These are phyloP conservation scores for Serinus canaria DNA, from an alignment of 2,113 vertebrate species.

Conservation along the genomic window DNA sequence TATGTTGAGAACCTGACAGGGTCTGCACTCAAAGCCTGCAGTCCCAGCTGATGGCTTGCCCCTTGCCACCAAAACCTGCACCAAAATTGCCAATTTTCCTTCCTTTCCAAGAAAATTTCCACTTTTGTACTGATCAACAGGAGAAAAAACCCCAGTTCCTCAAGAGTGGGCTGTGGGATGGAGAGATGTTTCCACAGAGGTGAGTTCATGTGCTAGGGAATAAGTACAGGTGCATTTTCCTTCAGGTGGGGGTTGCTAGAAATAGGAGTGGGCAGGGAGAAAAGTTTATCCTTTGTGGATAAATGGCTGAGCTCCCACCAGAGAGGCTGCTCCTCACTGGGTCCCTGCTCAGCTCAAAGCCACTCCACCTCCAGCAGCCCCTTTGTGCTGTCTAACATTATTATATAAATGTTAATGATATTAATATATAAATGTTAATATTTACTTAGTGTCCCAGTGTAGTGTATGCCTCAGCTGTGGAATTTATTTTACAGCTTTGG, in stretches of 20 bases:
- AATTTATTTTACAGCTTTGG: background rate
- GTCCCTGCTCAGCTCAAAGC: background rate
- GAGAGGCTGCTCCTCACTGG: background rate
- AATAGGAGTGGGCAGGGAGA: background rate
- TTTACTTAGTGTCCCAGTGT: background rate
- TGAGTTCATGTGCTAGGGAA: background rate
- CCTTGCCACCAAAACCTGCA: background rate
- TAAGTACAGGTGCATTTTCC: accelerated
- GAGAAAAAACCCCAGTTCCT: accelerated
- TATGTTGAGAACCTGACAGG: background rate
- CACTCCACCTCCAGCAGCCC: background rate
- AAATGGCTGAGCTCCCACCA: background rate
- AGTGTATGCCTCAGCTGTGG: background rate
- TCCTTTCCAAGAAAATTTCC: background rate
- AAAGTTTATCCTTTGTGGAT: background rate
- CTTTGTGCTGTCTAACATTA: background rate
- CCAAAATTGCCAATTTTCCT: background rate
- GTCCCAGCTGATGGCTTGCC: background rate
- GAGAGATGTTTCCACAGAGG: background rate
- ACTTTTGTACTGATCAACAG: background rate
- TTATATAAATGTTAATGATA: background rate
- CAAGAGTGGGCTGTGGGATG: background rate
- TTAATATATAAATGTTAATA: background rate
- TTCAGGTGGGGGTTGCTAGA: background rate
- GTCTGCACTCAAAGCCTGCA: background rate